Conservation (phyloP, 1,140 invertebrate genomes). For the Fopius arisanus region DNA sequence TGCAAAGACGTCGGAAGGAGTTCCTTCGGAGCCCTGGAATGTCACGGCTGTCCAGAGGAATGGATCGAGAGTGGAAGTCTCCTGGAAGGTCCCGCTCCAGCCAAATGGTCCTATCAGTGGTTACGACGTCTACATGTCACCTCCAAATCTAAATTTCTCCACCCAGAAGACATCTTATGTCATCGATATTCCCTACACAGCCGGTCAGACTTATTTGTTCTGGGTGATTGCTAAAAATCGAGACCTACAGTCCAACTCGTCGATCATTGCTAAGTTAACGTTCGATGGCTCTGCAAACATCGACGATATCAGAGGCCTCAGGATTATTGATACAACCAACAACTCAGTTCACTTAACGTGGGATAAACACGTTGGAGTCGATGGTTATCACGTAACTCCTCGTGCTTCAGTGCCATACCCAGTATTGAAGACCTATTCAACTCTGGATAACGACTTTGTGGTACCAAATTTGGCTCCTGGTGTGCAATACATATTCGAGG, state of each 20-base stretch:
- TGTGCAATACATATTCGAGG: conserved; percentile 68
- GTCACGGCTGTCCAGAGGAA: conserved; percentile 72
- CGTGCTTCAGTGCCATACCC: conserved; percentile 66
- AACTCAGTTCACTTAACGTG: conserved; percentile 69
- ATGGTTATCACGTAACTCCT: conserved; percentile 70
- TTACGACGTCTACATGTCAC: conserved; percentile 73
- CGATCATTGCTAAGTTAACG: conserved; percentile 65
- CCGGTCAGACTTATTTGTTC: conserved; percentile 75
- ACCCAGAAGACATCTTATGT: conserved; percentile 60
- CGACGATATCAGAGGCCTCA: conserved; percentile 68
- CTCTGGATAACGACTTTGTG: conserved; percentile 58
- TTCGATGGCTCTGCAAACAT: conserved; percentile 73
- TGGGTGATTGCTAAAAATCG: conserved; percentile 78
- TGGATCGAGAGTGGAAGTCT: conserved; percentile 70
- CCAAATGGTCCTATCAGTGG: conserved; percentile 71
- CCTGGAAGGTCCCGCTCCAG: conserved; percentile 72
- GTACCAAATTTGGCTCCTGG: conserved; percentile 70
- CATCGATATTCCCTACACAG: conserved; percentile 68
- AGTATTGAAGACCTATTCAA: conserved; percentile 50
- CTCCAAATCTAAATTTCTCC: conserved; percentile 64
- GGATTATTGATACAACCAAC: conserved; percentile 61
- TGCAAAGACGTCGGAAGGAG: conserved; percentile 72
- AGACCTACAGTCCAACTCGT: conserved; percentile 67
- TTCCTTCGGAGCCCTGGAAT: conserved; percentile 72
- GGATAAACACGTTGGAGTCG: conserved; percentile 67